Base-by-base conservation (phyloP, 2,113 vertebrate genomes). In the Equus przewalskii region DNA sequence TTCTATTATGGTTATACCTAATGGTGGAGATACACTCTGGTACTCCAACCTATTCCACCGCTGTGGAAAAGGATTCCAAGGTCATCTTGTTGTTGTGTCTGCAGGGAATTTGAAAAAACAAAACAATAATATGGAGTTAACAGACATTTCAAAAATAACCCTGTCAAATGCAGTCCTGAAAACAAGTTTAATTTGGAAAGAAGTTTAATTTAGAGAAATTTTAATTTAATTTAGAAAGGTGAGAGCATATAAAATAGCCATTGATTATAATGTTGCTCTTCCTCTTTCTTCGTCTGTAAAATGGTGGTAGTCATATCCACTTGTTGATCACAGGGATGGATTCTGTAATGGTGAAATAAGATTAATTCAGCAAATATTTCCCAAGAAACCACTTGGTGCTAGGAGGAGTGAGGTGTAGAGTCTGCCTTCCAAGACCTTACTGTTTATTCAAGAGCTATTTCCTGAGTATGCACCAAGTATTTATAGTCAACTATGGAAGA, bases 201-300 rank as follows among this genome's bases (percentile, higher is more conserved):
- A 51, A 41, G 22, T 70, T 75, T 93, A 69, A 49, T 54, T 91
- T 62, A 90, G 84, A 95, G 54, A 78, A 91, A 67, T 82, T 93
- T 82, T 78, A 4, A 79, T 94, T 95, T 89, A 44, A 79, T 76
- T 82, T 64, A 49, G 82, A 82, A 78, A 89, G 7, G 12, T 65
- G 33, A 46, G 51, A 58, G 46, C 15, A 80, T 60, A 62, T 58
- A 64, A 75, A 94, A 69, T 28, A 62, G 18, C 13, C 62, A 24
- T 2, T 88, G 49, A 51, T 0, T 65, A 26, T 36, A 51, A 73
- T 28, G 7, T 41, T 73, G 16, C 10, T 72, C 5, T 86, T 69
- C 26, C 19, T 83, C 3, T 41, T 65, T 93, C 5, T 33, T 73
- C 28, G 7, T 46, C 21, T 60, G 0, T 54, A 44, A 28, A 85